Conservation (phyloP, 2,797 vertebrate genomes). For the Bovichtus variegatus region DNA sequence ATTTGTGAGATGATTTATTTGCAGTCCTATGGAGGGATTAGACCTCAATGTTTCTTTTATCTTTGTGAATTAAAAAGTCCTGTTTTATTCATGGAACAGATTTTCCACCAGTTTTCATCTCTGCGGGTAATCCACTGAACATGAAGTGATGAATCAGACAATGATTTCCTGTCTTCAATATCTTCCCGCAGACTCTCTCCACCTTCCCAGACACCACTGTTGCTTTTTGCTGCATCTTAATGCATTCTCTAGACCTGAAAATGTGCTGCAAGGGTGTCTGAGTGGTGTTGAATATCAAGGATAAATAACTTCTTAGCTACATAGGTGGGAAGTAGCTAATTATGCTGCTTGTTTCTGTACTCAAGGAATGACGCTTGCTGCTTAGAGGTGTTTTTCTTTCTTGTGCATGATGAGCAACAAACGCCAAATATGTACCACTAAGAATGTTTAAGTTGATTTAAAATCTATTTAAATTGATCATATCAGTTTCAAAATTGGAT, state of each 20-base stretch:
- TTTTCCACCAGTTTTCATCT: conserved; percentile 51
- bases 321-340: conserved; percentile 39
- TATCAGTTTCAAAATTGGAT: background rate
- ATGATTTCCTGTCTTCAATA: conserved; percentile 68
- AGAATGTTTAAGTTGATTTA: background rate
- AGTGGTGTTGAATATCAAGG: conserved; percentile 17
- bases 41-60: conserved; percentile 24
- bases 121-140: conserved; percentile 57
- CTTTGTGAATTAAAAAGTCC: conserved; percentile 47
- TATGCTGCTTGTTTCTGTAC: conserved; percentile 15
- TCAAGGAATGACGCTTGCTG: conserved; percentile 5
- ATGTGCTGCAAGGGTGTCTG: conserved; percentile 22
- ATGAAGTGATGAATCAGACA: conserved; percentile 72
- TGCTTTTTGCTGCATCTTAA: conserved; percentile 66
- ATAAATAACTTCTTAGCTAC: conserved; percentile 16
- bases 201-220: conserved; percentile 30
- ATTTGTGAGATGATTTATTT: conserved; percentile 26
- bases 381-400: conserved; percentile 3
- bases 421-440: background rate
- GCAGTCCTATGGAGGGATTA: conserved; percentile 11
- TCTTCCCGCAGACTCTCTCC: conserved; percentile 40
- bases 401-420: background rate
- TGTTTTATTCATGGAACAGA: conserved; percentile 44
- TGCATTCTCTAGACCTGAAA: conserved; percentile 39
- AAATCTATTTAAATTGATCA: too few species aligned